phyloP scores from a whole-genome alignment of 1,140 invertebrate species.

The Physella acuta region DNA sequence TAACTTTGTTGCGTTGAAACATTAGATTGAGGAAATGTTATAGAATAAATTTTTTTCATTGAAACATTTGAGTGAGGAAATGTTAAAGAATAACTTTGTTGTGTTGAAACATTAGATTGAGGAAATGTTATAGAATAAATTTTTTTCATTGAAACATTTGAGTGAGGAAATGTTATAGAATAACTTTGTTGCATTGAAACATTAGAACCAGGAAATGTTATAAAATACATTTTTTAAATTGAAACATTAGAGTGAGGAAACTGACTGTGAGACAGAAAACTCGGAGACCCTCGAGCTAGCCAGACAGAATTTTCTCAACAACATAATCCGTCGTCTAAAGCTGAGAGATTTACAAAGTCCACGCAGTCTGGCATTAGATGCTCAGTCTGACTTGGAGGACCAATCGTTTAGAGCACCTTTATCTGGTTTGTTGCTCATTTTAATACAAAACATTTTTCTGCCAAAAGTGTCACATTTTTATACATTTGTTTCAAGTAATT shows the following conservation, averaged over 20 bases:
- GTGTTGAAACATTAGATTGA: background rate
- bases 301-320: background rate
- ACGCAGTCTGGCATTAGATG: conserved; percentile 4
- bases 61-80: background rate
- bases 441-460: background rate
- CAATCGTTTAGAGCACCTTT: background rate
- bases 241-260: background rate
- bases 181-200: background rate
- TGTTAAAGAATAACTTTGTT: background rate
- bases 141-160: background rate
- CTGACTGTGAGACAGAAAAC: background rate
- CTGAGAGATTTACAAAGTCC: conserved; percentile 9
- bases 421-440: background rate
- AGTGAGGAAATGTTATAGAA: background rate
- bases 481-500: background rate
- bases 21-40: background rate
- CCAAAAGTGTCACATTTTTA: background rate
- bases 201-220: background rate
- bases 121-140: background rate
- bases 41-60: background rate
- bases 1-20: background rate
- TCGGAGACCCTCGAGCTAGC: background rate
- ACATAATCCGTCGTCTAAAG: background rate
- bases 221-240: background rate
- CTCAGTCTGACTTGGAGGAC: background rate